phyloP scores from a whole-genome alignment of 1,140 invertebrate genomes.

The Dendrolimus punctatus region DNA sequence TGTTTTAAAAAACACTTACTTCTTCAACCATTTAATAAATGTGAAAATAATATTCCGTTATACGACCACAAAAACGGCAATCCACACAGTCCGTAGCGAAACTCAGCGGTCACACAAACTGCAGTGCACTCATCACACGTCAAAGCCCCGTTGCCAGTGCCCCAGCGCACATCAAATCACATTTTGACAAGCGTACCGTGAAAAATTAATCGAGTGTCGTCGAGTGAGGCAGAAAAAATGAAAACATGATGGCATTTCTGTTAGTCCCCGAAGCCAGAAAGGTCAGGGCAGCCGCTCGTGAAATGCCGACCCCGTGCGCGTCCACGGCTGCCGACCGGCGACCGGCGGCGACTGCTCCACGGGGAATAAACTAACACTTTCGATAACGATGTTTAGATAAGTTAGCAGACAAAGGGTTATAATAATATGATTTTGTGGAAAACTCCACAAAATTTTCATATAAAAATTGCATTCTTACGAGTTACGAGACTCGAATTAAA shows the following conservation, averaged over 20 bases:
- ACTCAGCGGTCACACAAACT: not conserved
- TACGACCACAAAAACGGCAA: not conserved
- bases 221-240: constrained; percentile 58
- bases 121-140: constrained; percentile 51
- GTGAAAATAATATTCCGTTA: not conserved
- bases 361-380: constrained; percentile 23
- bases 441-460: not conserved
- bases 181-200: constrained; percentile 71
- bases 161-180: constrained; percentile 65
- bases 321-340: constrained; percentile 33
- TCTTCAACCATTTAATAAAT: not conserved
- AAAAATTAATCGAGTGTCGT: constrained; percentile 70
- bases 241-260: constrained; percentile 65
- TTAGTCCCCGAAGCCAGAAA: constrained; percentile 53
- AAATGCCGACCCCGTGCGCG: constrained; percentile 35
- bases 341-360: constrained; percentile 21
- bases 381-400: not conserved
- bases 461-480: too few species aligned
- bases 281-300: constrained; percentile 62
- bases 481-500: too few species aligned
- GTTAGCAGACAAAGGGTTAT: not conserved
- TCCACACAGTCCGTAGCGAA: too few species aligned
- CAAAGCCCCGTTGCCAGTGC: constrained; percentile 50
- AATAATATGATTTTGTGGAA: not conserved
- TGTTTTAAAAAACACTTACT: too few species aligned